Percentiles rank a stretch among this genome's conserved stretches.
These are phyloP conservation scores for Odontothrips loti DNA, from an alignment of 2,888 invertebrate genomes.

Conservation along the genomic window DNA sequence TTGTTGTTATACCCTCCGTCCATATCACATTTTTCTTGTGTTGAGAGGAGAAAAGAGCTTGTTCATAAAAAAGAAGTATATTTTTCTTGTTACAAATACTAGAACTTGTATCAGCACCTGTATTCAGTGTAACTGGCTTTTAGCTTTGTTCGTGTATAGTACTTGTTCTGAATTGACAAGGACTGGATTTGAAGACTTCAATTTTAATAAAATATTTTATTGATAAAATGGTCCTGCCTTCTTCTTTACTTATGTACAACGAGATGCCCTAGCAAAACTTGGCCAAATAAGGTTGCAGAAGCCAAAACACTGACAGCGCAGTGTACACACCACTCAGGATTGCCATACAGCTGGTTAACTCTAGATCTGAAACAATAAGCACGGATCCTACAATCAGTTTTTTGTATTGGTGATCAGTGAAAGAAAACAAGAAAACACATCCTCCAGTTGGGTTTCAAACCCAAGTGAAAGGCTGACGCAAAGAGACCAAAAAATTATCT, in stretches of 20 bases:
- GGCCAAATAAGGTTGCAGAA: background rate
- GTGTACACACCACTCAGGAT: background rate
- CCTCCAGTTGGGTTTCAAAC: too few relatives aligned
- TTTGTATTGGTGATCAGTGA: too few relatives aligned
- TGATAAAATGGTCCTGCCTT: background rate
- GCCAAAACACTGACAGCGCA: background rate
- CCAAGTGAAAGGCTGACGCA: too few relatives aligned
- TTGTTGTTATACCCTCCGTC: background rate
- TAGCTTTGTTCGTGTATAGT: too few relatives aligned
- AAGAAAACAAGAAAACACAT: too few relatives aligned
- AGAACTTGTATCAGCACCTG: too few relatives aligned
- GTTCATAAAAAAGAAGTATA: background rate
- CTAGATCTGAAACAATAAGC: background rate
- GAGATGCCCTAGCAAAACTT: too few relatives aligned
- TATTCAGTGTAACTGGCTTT: too few relatives aligned
- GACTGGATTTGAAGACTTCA: too few relatives aligned
- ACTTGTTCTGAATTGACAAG: too few relatives aligned
- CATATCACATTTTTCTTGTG: background rate
- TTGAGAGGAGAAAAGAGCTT: background rate
- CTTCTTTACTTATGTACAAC: background rate
- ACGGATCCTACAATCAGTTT: background rate
- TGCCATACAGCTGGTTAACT: background rate
- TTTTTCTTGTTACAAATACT: too few relatives aligned
- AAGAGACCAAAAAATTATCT: too few relatives aligned
- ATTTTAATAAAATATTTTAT: slow-evolving; percentile 19